phyloP scores from a whole-genome alignment of 2,113 vertebrate species.

The Sebastes schlegelii region DNA sequence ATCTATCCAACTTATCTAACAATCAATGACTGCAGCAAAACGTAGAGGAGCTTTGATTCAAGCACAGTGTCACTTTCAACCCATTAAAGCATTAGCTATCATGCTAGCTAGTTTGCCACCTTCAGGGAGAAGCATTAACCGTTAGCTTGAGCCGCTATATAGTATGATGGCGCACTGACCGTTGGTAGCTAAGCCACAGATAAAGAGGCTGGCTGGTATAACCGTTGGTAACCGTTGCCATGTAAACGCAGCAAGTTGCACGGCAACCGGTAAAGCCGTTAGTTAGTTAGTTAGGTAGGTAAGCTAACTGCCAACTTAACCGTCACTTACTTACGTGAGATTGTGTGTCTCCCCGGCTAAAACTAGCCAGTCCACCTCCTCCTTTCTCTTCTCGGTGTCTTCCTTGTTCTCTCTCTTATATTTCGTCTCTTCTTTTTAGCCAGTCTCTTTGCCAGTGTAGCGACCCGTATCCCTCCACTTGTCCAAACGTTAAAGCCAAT shows the following conservation, averaged over 20 bases:
- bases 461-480: slow-evolving; percentile 54
- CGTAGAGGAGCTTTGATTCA: not conserved
- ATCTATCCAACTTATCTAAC: not conserved
- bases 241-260: slow-evolving; percentile 49
- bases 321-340: slow-evolving; percentile 73
- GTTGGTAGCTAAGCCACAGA: slow-evolving; percentile 42
- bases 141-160: slow-evolving; percentile 44
- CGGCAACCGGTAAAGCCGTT: slow-evolving; percentile 32
- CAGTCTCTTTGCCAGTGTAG: slow-evolving; percentile 69
- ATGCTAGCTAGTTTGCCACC: slow-evolving; percentile 54
- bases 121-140: slow-evolving; percentile 39
- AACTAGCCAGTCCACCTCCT: slow-evolving; percentile 73
- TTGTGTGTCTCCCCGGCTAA: slow-evolving; percentile 71
- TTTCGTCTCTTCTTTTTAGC: slow-evolving; percentile 73
- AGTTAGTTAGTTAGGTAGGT: slow-evolving; percentile 20
- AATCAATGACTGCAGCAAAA: not conserved
- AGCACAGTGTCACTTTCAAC: slow-evolving; percentile 36
- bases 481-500: slow-evolving; percentile 40
- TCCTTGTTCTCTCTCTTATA: slow-evolving; percentile 66
- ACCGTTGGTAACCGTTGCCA: slow-evolving; percentile 30
- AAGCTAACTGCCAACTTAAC: slow-evolving; percentile 23
- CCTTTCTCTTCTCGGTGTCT: slow-evolving; percentile 56
- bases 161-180: slow-evolving; percentile 42
- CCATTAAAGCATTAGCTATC: slow-evolving; percentile 38
- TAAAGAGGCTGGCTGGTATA: slow-evolving; percentile 12